Conservation (phyloP, 1,140 invertebrate genomes). For the Choristoneura fumiferana region DNA sequence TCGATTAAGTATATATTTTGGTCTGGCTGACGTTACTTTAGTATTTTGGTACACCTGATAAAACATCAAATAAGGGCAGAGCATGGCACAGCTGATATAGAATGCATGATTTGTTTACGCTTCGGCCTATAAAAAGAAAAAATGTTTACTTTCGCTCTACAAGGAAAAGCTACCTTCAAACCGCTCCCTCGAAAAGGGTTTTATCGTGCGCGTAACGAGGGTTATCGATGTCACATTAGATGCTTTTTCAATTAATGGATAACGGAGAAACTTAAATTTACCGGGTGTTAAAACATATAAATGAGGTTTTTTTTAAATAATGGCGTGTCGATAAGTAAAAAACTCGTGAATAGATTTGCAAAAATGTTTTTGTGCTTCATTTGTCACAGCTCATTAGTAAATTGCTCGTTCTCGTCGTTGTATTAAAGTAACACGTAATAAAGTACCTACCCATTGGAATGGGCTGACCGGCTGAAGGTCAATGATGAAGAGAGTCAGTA, state of each 20-base stretch:
- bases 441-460: too few species aligned
- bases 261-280: not conserved
- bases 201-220: constrained; percentile 20
- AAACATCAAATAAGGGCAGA: constrained; percentile 25
- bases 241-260: constrained; percentile 18
- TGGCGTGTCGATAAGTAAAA: too few species aligned
- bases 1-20: too few species aligned
- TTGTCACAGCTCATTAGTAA: too few species aligned
- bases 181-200: constrained; percentile 29
- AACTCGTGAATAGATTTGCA: not conserved
- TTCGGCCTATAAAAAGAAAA: constrained; percentile 36
- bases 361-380: too few species aligned
- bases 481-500: too few species aligned
- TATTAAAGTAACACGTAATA: too few species aligned
- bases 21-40: not conserved
- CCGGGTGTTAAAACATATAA: not conserved
- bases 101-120: constrained; percentile 34
- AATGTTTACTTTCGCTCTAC: constrained; percentile 29
- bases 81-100: constrained; percentile 32
- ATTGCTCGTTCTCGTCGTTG: too few species aligned
- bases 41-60: not conserved
- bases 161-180: constrained; percentile 35
- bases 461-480: too few species aligned
- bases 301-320: too few species aligned
- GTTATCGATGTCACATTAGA: constrained; percentile 19